Evolutionary conservation across 1,140 invertebrate genomes (phyloP).

Genomic region (Drosophila takahashii): DNA sequence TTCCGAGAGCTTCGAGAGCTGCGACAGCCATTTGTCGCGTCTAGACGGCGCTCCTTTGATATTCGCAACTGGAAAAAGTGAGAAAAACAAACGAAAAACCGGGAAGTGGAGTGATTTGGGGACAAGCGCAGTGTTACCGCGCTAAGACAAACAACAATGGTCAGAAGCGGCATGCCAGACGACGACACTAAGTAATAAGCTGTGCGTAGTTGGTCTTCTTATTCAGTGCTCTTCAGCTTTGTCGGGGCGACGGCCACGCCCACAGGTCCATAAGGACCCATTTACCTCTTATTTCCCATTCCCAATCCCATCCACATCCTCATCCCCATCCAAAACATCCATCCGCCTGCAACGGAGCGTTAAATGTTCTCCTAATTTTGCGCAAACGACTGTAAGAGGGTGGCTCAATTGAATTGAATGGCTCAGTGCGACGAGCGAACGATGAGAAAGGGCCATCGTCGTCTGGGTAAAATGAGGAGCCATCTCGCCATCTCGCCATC

Average conservation of each 20-base stretch:
- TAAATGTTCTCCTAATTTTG: constrained; percentile 70
- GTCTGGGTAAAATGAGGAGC: constrained; percentile 12
- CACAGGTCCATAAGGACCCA: constrained; percentile 11
- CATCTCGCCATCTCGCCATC: too few species aligned
- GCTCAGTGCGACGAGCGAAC: constrained; percentile 3
- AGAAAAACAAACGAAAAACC: background rate
- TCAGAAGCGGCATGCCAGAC: constrained; percentile 16
- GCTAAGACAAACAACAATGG: constrained; percentile 26
- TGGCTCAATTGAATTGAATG: constrained; percentile 41
- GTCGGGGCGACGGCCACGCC: constrained; percentile 43
- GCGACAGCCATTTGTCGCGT: constrained; percentile 50
- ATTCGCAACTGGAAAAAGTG: background rate
- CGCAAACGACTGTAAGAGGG: constrained; percentile 48
- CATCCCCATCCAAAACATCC: constrained; percentile 1
- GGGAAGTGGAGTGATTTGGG: background rate
- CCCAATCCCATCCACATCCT: background rate
- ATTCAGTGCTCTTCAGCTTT: constrained; percentile 25
- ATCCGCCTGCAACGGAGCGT: constrained; percentile 45
- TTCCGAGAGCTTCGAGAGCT: constrained; percentile 14
- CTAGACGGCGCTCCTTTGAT: constrained; percentile 56
- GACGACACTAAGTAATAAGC: constrained; percentile 32
- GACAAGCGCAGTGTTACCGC: background rate
- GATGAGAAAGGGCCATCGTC: constrained; percentile 1
- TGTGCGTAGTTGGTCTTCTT: constrained; percentile 19
- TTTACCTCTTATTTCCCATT: background rate